Base-by-base conservation (phyloP, 2,797 vertebrate genomes). In the Chrysolophus pictus region DNA sequence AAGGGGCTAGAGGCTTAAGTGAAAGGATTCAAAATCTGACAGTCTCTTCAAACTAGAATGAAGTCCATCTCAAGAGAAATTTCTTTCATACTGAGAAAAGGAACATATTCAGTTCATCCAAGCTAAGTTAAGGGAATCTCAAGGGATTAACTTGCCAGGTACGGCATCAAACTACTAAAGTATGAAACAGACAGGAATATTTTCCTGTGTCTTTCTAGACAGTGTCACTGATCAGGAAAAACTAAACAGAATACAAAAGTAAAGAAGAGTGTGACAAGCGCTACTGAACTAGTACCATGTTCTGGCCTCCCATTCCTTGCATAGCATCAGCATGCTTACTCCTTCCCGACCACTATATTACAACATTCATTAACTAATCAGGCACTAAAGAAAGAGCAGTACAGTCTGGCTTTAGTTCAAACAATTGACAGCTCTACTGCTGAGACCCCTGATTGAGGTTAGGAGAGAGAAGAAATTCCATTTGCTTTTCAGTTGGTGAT, bases 281-380 rank as follows among this genome's bases (percentile, higher is more conserved):
- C 24, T 53, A 51, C 21, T 29, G 35, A 44, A 77, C 58, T 42
- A 58, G 5, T 18, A 3, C 29, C 67, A 65, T 65, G 33, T 47
- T 71, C 33, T 49, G 19, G 6, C 60, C 21, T 42, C 21, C 31
- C 16, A 3, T 8, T 42, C 29, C n/a, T 28, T 44, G 33, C 6
- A 59, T 75, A 79, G 44, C 4, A 94, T 24, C 22, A 74, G 7
- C 39, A 35, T 6, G 53, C 58, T 64, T 64, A 63, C 11, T 8
- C 19, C 28, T 33, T 84, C 19, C 39, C 60, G 42, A 19, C 44
- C 5, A 71, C 11, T 29, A n/a, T 19, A 55, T 73, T 53, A 67
- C 0, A 0, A 33, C 16, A 53, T 31, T 55, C 28, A 35, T 53
- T 59, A 42, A 44, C 15, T 10, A 76, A 15, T 6, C 14, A 31